Base-by-base conservation (phyloP, 1,140 invertebrate genomes). In the Dendrolimus punctatus region DNA sequence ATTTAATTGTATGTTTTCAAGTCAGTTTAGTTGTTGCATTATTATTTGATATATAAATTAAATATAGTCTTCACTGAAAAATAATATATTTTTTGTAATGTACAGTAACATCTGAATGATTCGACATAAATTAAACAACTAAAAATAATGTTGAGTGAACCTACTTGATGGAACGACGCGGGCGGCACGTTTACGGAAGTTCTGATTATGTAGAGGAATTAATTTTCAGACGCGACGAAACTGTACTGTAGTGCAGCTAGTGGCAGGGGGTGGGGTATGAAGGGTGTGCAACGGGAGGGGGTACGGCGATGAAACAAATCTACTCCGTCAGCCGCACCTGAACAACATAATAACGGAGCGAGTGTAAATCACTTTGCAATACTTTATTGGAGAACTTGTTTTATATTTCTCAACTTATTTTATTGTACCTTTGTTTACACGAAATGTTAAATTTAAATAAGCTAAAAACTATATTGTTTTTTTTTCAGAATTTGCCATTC, bases 191-290 rank as follows among this genome's bases (percentile, higher is more conserved):
- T 73, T 60, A 72, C 78, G 77, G 77, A 85, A 82, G 63, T 82
- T 80, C 62, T 82, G 79, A 85, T 85, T 85, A 85, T 76, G 79
- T 85, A 82, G 74, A 80, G 79, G 79, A 85, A 85, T 85, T 85
- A 85, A 82, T 85, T 81, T 82, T 73, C 76, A 78, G 79, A 64
- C 79, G 77, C 81, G 81, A 85, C 81, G 78, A 85, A 80, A 78
- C 79, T 80, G 76, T 68, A 72, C 61, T 66, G 64, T 67, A 71
- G 69, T 71, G 64, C 51, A 56, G 66, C 49, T 51, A 51, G 49
- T 41, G 49, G 10, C 7, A 8, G 40, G 55, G 57, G 49, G 55
- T 41, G 48, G 42, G 23, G 23, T 23, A 23, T 53, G 58, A 53
- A 41, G 52, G 47, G 41, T 39, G 40, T 10, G 49, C 40, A 44